Conservation (phyloP, 2,113 vertebrate species). For the Hemicordylus capensis region DNA sequence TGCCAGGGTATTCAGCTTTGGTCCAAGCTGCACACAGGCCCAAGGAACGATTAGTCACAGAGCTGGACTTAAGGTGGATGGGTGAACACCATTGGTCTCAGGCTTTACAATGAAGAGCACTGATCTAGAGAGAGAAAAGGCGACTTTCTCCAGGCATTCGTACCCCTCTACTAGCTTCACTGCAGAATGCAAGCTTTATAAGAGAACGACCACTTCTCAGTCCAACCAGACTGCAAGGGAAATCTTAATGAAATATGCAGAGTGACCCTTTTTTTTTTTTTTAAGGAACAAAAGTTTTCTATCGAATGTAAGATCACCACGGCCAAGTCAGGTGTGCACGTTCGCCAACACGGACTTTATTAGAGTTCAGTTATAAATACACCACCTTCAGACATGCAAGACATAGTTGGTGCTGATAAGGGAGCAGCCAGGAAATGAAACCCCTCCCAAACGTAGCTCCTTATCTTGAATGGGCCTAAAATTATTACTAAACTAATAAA, state of each 20-base stretch:
- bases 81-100: too few species aligned
- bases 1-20: too few species aligned
- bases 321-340: constrained; percentile 74
- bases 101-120: too few species aligned
- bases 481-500: constrained; percentile 88
- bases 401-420: constrained; percentile 80
- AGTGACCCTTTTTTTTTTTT: constrained; percentile 37
- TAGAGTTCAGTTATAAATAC: constrained; percentile 83
- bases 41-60: too few species aligned
- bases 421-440: constrained; percentile 84
- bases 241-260: constrained; percentile 68
- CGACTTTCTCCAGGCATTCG: constrained; percentile 31
- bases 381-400: constrained; percentile 80
- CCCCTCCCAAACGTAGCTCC: constrained; percentile 76
- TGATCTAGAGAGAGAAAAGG: too few species aligned
- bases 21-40: too few species aligned
- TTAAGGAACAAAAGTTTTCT: constrained; percentile 65
- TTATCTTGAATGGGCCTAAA: constrained; percentile 84
- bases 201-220: not conserved
- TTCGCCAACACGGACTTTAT: constrained; percentile 76
- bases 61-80: too few species aligned
- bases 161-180: not conserved
- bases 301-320: constrained; percentile 68
- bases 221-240: constrained; percentile 8
- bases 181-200: not conserved